Evolutionary conservation across 92 coral and sea anemone species (phyloP).

Genomic region (Zoanthus gigantus): DNA sequence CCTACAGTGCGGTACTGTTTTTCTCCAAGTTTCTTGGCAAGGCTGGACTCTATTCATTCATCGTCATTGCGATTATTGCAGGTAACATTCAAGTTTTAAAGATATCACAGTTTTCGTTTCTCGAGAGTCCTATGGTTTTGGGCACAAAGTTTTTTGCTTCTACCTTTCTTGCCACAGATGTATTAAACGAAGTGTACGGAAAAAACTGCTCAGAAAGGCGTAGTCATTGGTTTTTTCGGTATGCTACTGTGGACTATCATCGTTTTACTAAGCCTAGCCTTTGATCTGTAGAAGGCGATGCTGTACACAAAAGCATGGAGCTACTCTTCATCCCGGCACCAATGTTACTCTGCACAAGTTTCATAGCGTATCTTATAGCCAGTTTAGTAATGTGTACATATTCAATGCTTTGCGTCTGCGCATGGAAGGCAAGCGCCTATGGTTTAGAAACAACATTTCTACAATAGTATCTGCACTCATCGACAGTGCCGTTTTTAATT

Average conservation of each 20-base stretch:
- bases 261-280: background rate
- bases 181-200: background rate
- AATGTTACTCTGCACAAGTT: background rate
- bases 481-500: background rate
- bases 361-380: background rate
- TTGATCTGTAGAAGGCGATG: background rate
- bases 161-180: background rate
- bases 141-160: background rate
- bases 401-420: background rate
- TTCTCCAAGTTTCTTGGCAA: background rate
- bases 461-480: background rate
- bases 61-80: background rate
- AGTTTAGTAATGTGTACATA: background rate
- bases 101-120: background rate
- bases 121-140: background rate
- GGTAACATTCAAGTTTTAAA: background rate
- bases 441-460: background rate
- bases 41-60: background rate
- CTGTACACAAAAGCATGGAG: background rate
- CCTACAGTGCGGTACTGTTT: background rate
- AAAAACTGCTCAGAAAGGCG: background rate
- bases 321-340: background rate
- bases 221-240: background rate
- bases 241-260: background rate
- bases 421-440: background rate